Evolutionary conservation across 2,113 vertebrate species (phyloP).

Genomic region (Puffinus mauretanicus): DNA sequence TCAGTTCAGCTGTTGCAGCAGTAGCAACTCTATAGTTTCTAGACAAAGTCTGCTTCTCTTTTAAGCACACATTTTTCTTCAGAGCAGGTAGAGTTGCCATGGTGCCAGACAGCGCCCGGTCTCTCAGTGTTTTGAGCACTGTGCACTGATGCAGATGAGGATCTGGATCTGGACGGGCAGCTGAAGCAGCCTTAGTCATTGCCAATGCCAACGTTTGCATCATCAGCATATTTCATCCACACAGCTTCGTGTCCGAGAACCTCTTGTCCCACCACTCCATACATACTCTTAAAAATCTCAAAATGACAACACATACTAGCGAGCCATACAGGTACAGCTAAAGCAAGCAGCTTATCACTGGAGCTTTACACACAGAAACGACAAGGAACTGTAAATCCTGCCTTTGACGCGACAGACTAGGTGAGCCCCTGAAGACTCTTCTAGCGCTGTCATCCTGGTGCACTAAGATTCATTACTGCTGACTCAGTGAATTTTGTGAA

Average conservation of each 20-base stretch:
- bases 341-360: background rate
- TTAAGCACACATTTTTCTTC: background rate
- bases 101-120: background rate
- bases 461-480: background rate
- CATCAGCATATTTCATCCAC: background rate
- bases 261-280: background rate
- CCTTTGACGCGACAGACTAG: background rate
- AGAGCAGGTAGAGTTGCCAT: background rate
- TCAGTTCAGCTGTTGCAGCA: background rate
- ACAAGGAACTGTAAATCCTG: background rate
- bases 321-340: background rate
- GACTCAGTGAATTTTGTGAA: background rate
- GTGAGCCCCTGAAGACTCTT: background rate
- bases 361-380: background rate
- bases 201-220: background rate
- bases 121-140: background rate
- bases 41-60: background rate
- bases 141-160: background rate
- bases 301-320: fast-evolving
- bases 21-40: background rate
- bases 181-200: background rate
- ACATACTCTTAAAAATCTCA: background rate
- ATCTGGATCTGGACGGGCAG: background rate
- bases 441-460: background rate
- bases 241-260: fast-evolving